Percentiles rank a stretch among this genome's conserved stretches.
Evolutionary conservation across 2,888 invertebrate species (phyloP).

Genomic region (Blera fallax): DNA sequence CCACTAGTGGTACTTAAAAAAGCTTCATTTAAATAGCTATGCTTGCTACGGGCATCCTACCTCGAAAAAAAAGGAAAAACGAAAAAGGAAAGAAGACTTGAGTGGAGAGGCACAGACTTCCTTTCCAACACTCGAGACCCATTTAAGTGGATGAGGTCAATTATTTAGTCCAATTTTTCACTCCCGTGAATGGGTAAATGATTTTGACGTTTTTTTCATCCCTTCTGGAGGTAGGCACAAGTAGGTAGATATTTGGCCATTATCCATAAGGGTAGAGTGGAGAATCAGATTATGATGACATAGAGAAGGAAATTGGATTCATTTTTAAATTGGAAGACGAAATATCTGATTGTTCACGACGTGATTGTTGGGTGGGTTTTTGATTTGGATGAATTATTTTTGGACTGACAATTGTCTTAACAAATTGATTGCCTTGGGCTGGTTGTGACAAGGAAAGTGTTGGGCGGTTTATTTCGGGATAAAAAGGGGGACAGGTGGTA

Average conservation of each 20-base stretch:
- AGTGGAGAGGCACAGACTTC: conserved; percentile 16
- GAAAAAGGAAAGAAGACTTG: conserved; percentile 6
- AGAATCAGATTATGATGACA: not conserved
- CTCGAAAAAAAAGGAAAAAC: not conserved
- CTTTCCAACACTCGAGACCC: conserved; percentile 48
- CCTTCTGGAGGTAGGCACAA: no score
- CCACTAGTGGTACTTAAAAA: conserved; percentile 43
- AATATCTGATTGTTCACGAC: not conserved
- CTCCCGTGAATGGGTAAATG: conserved; percentile 60
- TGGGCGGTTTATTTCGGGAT: not conserved
- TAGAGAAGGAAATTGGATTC: conserved; percentile 4
- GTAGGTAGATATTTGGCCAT: not conserved
- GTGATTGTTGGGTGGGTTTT: not conserved
- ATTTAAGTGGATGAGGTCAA: conserved; percentile 69
- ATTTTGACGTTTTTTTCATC: conserved; percentile 54
- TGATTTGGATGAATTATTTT: not conserved
- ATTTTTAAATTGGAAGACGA: conserved; percentile 10
- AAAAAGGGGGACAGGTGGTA: not conserved
- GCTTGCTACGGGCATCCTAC: conserved; percentile 18
- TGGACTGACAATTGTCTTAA: not conserved
- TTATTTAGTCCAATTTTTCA: conserved; percentile 69
- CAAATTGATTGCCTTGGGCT: not conserved
- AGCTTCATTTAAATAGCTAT: conserved; percentile 56
- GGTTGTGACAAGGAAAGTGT: not conserved
- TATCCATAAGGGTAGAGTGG: not conserved